These are phyloP conservation scores for Monochamus alternatus DNA, from an alignment of 2,888 invertebrate species.

Conservation along the genomic window DNA sequence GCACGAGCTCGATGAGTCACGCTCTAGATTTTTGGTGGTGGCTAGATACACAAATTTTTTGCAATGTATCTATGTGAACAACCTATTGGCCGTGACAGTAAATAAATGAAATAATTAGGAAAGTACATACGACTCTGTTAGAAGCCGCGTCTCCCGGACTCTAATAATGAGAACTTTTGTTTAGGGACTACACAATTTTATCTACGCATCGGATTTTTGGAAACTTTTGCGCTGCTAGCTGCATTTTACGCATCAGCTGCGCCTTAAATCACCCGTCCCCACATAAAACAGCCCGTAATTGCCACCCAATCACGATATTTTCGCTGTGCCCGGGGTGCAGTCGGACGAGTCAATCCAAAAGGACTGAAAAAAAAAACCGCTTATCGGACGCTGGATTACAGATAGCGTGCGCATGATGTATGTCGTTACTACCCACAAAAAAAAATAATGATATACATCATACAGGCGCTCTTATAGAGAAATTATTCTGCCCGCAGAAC, in stretches of 20 bases:
- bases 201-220: background rate
- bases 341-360: constrained; percentile 17
- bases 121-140: too few relatives aligned
- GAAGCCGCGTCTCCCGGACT: too few relatives aligned
- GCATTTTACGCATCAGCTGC: constrained; percentile 5
- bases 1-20: too few relatives aligned
- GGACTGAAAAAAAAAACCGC: constrained; percentile 11
- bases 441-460: constrained; percentile 48
- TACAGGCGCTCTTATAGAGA: constrained; percentile 46
- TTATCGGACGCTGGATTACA: constrained; percentile 15
- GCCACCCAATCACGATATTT: constrained; percentile 17
- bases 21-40: too few relatives aligned
- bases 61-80: too few relatives aligned
- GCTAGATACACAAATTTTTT: too few relatives aligned
- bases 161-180: too few relatives aligned
- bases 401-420: constrained; percentile 42
- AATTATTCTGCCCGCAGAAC: constrained; percentile 53
- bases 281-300: constrained; percentile 4
- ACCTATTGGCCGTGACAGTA: too few relatives aligned
- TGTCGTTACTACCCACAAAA: constrained; percentile 29
- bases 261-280: background rate
- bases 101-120: too few relatives aligned
- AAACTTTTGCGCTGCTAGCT: background rate
- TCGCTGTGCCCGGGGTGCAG: constrained; percentile 8
- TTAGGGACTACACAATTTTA: background rate